phyloP scores from a whole-genome alignment of 2,888 invertebrate species.

The Noctuana brunneofusca region DNA sequence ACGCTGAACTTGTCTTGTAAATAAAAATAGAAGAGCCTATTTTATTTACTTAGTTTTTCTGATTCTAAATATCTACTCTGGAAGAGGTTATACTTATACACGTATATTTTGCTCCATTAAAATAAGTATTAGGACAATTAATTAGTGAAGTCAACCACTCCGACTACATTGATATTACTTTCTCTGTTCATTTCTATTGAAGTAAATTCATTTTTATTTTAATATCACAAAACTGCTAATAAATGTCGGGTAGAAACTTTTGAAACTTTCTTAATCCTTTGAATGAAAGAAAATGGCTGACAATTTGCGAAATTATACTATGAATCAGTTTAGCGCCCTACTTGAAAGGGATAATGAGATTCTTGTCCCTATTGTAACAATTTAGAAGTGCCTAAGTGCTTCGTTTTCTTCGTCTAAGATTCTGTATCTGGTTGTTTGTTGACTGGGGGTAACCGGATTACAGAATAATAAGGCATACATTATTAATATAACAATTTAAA shows the following conservation, averaged over 20 bases:
- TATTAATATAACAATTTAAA: not conserved
- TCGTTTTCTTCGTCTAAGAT: constrained; percentile 7
- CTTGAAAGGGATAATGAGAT: constrained; percentile 21
- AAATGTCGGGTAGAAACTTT: not conserved
- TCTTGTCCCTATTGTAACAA: constrained; percentile 22
- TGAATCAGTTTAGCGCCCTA: constrained; percentile 16
- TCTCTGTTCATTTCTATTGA: too few species aligned
- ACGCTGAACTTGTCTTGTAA: not conserved
- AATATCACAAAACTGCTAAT: constrained; percentile 1
- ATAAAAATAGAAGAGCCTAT: not conserved
- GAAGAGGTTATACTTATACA: too few species aligned
- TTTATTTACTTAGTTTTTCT: not conserved
- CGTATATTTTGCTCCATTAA: too few species aligned
- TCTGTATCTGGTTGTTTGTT: not conserved
- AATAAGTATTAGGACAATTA: too few species aligned
- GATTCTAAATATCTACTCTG: not conserved
- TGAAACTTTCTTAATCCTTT: too few species aligned
- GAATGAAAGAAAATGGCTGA: constrained; percentile 15
- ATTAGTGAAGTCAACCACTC: too few species aligned
- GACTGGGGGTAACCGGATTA: not conserved
- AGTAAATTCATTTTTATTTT: not conserved
- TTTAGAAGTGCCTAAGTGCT: constrained; percentile 14
- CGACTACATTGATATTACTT: too few species aligned
- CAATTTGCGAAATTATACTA: constrained; percentile 18
- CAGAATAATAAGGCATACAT: not conserved